Evolutionary conservation across 2,797 vertebrate genomes (phyloP).

Genomic region (Gorsachius magnificus): DNA sequence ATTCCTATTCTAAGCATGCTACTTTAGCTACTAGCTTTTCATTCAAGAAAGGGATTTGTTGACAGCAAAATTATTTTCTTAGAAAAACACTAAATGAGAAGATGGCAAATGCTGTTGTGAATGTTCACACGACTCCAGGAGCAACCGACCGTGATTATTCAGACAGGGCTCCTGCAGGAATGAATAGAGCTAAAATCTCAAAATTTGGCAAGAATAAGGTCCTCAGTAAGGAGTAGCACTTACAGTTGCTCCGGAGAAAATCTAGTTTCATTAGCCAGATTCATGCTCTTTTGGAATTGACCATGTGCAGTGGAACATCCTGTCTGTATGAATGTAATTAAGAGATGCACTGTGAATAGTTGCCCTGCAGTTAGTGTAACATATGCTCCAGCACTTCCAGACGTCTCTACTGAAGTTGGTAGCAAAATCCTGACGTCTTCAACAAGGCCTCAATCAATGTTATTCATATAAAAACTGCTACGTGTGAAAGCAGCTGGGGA

Average conservation of each 20-base stretch:
- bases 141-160: neutral
- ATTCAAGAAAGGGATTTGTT: conserved; percentile 34
- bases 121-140: conserved; percentile 41
- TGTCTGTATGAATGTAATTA: conserved; percentile 52
- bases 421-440: conserved; percentile 49
- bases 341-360: conserved; percentile 42
- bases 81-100: conserved; percentile 38
- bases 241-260: conserved; percentile 12
- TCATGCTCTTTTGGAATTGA: conserved; percentile 38
- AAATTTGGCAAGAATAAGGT: conserved; percentile 12
- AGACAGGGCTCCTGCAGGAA: conserved; percentile 20
- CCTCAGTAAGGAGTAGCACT: neutral
- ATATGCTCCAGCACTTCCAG: conserved; percentile 52
- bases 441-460: neutral
- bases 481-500: neutral
- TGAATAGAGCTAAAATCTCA: neutral
- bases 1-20: neutral
- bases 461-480: conserved; percentile 17
- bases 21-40: conserved; percentile 30
- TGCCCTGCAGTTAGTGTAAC: conserved; percentile 41
- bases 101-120: conserved; percentile 50
- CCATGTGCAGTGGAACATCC: conserved; percentile 44
- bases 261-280: neutral
- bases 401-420: conserved; percentile 18
- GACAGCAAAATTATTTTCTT: conserved; percentile 55